These are phyloP conservation scores for Epicauta chinensis DNA, from an alignment of 1,140 invertebrate genomes.

Conservation along the genomic window DNA sequence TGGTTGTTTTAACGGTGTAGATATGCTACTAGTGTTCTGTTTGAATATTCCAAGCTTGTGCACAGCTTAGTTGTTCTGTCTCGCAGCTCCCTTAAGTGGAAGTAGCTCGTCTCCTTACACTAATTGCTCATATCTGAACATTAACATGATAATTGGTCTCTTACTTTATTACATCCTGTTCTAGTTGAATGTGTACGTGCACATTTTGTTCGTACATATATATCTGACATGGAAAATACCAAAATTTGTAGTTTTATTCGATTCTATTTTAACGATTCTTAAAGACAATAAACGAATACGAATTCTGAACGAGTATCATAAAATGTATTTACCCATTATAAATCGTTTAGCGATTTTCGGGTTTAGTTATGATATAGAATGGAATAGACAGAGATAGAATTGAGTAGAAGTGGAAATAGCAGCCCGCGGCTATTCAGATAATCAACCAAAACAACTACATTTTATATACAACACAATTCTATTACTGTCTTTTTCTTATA, in stretches of 20 bases:
- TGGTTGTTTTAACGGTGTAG: slow-evolving; percentile 40
- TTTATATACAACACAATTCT: no score
- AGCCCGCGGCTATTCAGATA: slow-evolving; percentile 26
- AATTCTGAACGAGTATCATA: slow-evolving; percentile 20
- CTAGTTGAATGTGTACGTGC: slow-evolving; percentile 27
- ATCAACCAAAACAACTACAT: slow-evolving; percentile 29
- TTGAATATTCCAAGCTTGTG: slow-evolving; percentile 47
- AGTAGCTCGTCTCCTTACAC: slow-evolving; percentile 33
- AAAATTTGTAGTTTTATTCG: slow-evolving; percentile 1
- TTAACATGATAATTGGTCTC: slow-evolving; percentile 40
- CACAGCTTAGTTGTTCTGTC: slow-evolving; percentile 33
- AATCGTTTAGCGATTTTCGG: slow-evolving; percentile 33
- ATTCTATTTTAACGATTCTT: no score
- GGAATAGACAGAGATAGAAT: slow-evolving; percentile 15
- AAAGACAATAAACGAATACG: slow-evolving; percentile 6
- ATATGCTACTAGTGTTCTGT: slow-evolving; percentile 43
- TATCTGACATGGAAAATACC: neutral
- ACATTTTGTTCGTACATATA: slow-evolving; percentile 12
- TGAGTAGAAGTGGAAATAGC: neutral
- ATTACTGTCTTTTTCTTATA: no score
- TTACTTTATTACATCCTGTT: slow-evolving; percentile 38
- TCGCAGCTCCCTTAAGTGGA: slow-evolving; percentile 16
- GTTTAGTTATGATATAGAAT: slow-evolving; percentile 30
- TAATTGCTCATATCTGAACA: slow-evolving; percentile 43
- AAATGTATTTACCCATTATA: slow-evolving; percentile 36